Base-by-base conservation (phyloP, 2,888 invertebrate species). In the Tinea semifulvella region DNA sequence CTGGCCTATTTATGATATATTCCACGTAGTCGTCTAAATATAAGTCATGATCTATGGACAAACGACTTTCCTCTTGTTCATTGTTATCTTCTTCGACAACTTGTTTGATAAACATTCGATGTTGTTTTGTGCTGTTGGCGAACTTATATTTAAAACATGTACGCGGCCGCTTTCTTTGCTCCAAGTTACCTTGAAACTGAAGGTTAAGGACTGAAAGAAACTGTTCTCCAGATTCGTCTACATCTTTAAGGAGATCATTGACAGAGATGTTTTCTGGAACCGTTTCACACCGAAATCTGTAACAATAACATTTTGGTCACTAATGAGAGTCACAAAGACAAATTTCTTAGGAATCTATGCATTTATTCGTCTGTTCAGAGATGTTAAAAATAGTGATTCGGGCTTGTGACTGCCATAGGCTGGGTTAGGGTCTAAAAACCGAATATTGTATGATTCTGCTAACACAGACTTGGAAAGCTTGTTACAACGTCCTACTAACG, bases 51-150 rank as follows among this genome's bases (percentile, higher is more conserved):
- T 1, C 60, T 59, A 43, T 58, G 51, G 5, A 27, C 11, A 28
- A 17, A 10, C 13, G 17, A 10, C 26, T 27, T 27, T 64, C 72
- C 2, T 61, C 64, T 1, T 68, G 64, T 10, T 50, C 52, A 10
- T 52, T 49, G 14, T 60, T 60, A 17, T 55, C 51, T 17, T 69
- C 64, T 3, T 58, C 56, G 0, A 75, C 59, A 5, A 58, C 50
- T 62, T 79, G 64, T 50, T 74, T 77, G 0, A 79, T 66, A 49
- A 80, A 79, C 76, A 80, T 75, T 52, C 80, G 58, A 44, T 80
- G 79, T 48, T 60, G 63, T 36, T 56, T 64, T 6, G 56, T 57
- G 44, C 60, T 57, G 1, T 57, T 54, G 5, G 58, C 49, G 3
- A 60, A 62, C 57, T 69, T 76, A 49, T 70, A 80, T 55, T 79